Base-by-base conservation (phyloP, 2,888 invertebrate genomes). In the Campoplex nolae region DNA sequence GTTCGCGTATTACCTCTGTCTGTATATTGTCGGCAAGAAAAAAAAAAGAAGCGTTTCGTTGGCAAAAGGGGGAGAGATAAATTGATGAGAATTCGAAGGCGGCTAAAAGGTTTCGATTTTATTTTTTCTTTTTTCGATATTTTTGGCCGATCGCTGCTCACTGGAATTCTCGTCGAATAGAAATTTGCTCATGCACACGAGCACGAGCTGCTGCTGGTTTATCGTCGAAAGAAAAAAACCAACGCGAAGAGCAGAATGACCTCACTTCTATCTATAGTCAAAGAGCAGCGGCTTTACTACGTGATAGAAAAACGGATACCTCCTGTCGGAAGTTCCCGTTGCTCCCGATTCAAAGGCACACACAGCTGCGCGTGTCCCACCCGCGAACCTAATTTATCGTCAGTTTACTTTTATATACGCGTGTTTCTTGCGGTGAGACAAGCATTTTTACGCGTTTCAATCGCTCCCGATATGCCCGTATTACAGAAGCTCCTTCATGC, bases 281-380 rank as follows among this genome's bases (percentile, higher is more conserved):
- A n/a, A 68, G 18, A 92, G 79, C 18, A 92, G 79, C 85, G 83
- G 84, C 16, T 91, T 80, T 83, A 16, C 76, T 86, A 93, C 92
- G 92, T 92, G 93, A 93, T 89, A 89, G 90, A 92, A 92, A 92
- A 93, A 90, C 92, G 93, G 92, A 93, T 92, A 91, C 85, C 87
- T 86, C 89, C 84, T 90, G 93, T 91, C 93, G 92, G 93, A 93
- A 93, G 91, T 93, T 90, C 90, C 86, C 90, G 91, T 90, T 92
- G 92, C 89, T 91, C 90, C 83, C 89, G 89, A 90, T 92, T 88
- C 78, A 84, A 28, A 42, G 73, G 48, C 75, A 45, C 58, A 13
- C n/a, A 23, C 28, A 28, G 13, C 35, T 35, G 58, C 48, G 23
- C 23, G 23, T 23, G 23, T 35, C 38, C 4, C 74, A 45, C 76